Percentiles rank a stretch among this genome's conserved stretches.
Conservation (phyloP, 2,888 invertebrate species). For the Apamea anceps region DNA sequence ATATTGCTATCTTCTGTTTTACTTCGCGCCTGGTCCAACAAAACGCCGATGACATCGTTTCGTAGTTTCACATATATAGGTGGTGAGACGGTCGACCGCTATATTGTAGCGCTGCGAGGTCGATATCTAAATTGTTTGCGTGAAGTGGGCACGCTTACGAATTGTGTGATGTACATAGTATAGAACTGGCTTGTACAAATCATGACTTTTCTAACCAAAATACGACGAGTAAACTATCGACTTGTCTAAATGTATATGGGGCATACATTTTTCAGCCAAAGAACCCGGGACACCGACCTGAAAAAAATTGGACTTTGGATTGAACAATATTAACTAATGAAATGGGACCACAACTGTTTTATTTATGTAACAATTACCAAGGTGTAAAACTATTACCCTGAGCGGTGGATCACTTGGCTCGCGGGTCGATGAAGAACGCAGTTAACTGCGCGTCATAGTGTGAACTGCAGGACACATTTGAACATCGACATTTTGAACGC, state of each 20-base stretch:
- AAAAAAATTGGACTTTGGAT: neutral
- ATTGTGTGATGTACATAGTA: neutral
- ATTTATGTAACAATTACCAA: conserved; percentile 20
- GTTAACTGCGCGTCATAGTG: conserved; percentile 84
- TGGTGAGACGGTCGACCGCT: conserved; percentile 26
- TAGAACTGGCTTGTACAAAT: neutral
- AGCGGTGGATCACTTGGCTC: conserved; percentile 91
- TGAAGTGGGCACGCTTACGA: conserved; percentile 26
- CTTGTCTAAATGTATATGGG: neutral
- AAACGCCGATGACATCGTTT: conserved; percentile 21
- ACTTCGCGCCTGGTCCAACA: neutral
- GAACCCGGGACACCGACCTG: neutral
- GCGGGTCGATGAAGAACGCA: conserved; percentile 91
- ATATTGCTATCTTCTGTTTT: neutral
- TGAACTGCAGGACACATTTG: conserved; percentile 88
- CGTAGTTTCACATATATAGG: conserved; percentile 19
- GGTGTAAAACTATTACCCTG: conserved; percentile 44
- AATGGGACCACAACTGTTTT: neutral
- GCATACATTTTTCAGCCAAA: conserved; percentile 2
- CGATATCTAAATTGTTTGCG: conserved; percentile 6
- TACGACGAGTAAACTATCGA: neutral
- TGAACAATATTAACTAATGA: neutral
- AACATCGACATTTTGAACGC: conserved; percentile 92
- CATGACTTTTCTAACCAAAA: neutral
- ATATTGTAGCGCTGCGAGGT: neutral